phyloP scores from a whole-genome alignment of 2,113 vertebrate species.

The Cebus imitator region DNA sequence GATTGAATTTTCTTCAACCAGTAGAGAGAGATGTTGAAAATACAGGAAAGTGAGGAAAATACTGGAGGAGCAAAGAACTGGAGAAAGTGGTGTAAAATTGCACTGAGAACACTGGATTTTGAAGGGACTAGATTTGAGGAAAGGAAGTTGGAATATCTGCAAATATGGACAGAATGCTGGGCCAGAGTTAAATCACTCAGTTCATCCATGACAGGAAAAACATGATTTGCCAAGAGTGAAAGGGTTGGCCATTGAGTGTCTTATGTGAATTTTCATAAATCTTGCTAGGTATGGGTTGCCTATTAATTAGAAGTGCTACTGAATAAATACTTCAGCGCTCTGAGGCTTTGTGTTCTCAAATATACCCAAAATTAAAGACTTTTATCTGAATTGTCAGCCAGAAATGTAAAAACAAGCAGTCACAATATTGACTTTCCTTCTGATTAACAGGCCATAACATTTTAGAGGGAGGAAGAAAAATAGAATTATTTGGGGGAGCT shows the following conservation, averaged over 20 bases:
- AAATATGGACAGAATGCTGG: neutral
- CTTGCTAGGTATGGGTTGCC: constrained; percentile 31
- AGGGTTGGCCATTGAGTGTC: neutral
- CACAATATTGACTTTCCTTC: constrained; percentile 45
- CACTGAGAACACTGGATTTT: neutral
- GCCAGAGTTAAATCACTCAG: neutral
- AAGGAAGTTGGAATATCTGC: neutral
- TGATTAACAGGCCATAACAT: neutral
- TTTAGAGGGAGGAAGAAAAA: constrained; percentile 4
- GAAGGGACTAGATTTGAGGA: neutral
- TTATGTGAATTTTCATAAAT: constrained; percentile 46
- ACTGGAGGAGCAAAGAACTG: neutral
- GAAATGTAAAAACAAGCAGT: constrained; percentile 45
- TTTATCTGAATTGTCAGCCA: constrained; percentile 57
- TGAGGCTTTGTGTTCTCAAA: constrained; percentile 40
- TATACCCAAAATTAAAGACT: constrained; percentile 41
- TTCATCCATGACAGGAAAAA: neutral
- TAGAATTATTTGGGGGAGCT: neutral
- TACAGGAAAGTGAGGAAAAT: neutral
- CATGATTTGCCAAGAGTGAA: neutral
- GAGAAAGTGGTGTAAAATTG: neutral
- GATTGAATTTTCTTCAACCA: neutral
- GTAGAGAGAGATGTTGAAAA: neutral
- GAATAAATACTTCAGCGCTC: constrained; percentile 42
- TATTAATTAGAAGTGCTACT: constrained; percentile 41